These are phyloP conservation scores for Austrofundulus limnaeus DNA, from an alignment of 2,113 vertebrate genomes.

Conservation along the genomic window DNA sequence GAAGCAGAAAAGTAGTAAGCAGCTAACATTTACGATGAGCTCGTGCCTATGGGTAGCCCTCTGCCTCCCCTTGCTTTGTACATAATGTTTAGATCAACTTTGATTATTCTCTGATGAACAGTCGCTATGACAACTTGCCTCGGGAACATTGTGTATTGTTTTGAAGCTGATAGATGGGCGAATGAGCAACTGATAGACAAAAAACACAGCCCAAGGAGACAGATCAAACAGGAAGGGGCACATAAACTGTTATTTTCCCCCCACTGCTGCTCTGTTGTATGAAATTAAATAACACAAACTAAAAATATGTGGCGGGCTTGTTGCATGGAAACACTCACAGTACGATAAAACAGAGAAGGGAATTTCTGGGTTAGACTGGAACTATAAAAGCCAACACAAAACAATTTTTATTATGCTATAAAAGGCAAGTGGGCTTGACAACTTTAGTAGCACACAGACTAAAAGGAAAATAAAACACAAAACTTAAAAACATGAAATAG, in stretches of 20 bases:
- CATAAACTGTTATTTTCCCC: conserved; percentile 30
- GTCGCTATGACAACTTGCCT: conserved; percentile 66
- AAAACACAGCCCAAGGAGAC: conserved; percentile 40
- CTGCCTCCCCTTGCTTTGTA: conserved; percentile 16
- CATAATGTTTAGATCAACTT: conserved; percentile 49
- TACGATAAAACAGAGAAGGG: not conserved
- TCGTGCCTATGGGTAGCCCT: not conserved
- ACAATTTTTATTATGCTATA: not conserved
- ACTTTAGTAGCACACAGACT: not conserved
- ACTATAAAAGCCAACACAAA: not conserved
- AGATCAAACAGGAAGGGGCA: conserved; percentile 1
- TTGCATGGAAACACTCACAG: not conserved
- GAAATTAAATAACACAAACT: conserved; percentile 15
- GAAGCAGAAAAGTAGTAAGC: conserved; percentile 20
- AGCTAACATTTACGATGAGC: not conserved
- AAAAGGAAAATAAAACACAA: not conserved
- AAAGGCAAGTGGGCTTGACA: not conserved
- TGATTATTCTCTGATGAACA: conserved; percentile 54
- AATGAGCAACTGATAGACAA: conserved; percentile 35
- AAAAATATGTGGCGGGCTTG: conserved; percentile 7
- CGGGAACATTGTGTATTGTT: conserved; percentile 51
- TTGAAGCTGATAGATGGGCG: conserved; percentile 39
- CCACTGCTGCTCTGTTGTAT: conserved; percentile 10
- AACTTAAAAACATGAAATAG: not conserved
- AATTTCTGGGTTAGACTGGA: not conserved